Conservation (phyloP, 2,888 invertebrate species). For the Euclidia mi region DNA sequence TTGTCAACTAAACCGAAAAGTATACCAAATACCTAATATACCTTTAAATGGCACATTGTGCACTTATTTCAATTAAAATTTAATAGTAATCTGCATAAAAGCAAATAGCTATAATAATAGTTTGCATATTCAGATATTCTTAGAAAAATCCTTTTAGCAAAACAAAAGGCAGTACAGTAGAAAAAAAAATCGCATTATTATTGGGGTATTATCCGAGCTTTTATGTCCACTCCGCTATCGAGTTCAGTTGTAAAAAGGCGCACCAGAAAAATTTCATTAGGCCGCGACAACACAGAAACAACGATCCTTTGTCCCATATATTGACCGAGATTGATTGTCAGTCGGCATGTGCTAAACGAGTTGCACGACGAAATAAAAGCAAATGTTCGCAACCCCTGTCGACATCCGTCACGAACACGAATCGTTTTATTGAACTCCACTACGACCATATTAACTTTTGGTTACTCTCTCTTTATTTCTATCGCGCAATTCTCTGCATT, state of each 20-base stretch:
- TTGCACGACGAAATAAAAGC: constrained; percentile 84
- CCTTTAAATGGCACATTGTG: too few relatives aligned
- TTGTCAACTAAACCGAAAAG: too few relatives aligned
- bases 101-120: too few relatives aligned
- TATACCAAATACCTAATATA: too few relatives aligned
- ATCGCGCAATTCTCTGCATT: constrained; percentile 48
- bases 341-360: constrained; percentile 86
- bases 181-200: constrained; percentile 24
- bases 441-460: constrained; percentile 76
- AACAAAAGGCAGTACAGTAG: neutral
- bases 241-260: constrained; percentile 58
- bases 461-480: constrained; percentile 63
- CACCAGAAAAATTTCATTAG: constrained; percentile 80
- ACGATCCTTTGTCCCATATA: constrained; percentile 84
- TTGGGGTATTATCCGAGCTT: constrained; percentile 22
- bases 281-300: constrained; percentile 77
- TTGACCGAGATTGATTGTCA: constrained; percentile 89
- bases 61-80: too few relatives aligned
- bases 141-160: too few relatives aligned
- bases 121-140: too few relatives aligned
- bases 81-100: too few relatives aligned
- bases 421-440: constrained; percentile 82
- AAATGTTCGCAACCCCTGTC: constrained; percentile 83
- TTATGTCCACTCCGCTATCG: constrained; percentile 28
- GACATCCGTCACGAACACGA: constrained; percentile 78